These are phyloP conservation scores for Drosophila takahashii DNA, from an alignment of 1,140 invertebrate species.

Conservation along the genomic window DNA sequence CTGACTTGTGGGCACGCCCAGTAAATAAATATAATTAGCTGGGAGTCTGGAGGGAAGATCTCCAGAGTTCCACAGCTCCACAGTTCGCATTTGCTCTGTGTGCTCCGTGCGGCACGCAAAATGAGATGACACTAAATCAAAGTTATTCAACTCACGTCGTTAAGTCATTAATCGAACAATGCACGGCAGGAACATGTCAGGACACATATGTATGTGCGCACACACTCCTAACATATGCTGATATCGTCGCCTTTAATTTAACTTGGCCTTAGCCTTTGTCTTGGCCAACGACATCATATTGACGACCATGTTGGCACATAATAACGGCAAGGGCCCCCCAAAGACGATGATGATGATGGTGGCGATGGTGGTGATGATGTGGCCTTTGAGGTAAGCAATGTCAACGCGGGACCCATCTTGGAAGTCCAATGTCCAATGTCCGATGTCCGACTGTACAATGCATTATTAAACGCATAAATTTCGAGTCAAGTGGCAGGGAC, in stretches of 20 bases:
- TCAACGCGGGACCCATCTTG: slow-evolving; percentile 31
- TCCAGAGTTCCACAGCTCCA: background rate
- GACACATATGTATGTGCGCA: slow-evolving; percentile 11
- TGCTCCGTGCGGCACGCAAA: slow-evolving; percentile 58
- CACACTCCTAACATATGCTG: slow-evolving; percentile 70
- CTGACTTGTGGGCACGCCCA: slow-evolving; percentile 45
- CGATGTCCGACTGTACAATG: slow-evolving; percentile 27
- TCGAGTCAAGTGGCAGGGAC: slow-evolving; percentile 33
- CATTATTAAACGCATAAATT: slow-evolving; percentile 67
- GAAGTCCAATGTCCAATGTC: background rate
- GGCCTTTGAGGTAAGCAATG: slow-evolving; percentile 52
- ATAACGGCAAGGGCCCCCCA: slow-evolving; percentile 41
- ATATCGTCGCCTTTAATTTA: slow-evolving; percentile 57
- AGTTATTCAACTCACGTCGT: slow-evolving; percentile 82
- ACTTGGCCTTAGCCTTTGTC: slow-evolving; percentile 28
- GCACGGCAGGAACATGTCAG: slow-evolving; percentile 65
- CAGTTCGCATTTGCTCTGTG: background rate
- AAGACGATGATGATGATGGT: slow-evolving; percentile 3
- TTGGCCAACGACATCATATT: slow-evolving; percentile 57
- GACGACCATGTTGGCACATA: slow-evolving; percentile 79
- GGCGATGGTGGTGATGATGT: slow-evolving; percentile 44
- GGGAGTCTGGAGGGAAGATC: background rate
- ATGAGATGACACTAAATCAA: slow-evolving; percentile 82
- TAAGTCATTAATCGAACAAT: slow-evolving; percentile 84
- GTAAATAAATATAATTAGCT: slow-evolving; percentile 81